Base-by-base conservation (phyloP, 2,888 invertebrate species). In the Tipula unca region DNA sequence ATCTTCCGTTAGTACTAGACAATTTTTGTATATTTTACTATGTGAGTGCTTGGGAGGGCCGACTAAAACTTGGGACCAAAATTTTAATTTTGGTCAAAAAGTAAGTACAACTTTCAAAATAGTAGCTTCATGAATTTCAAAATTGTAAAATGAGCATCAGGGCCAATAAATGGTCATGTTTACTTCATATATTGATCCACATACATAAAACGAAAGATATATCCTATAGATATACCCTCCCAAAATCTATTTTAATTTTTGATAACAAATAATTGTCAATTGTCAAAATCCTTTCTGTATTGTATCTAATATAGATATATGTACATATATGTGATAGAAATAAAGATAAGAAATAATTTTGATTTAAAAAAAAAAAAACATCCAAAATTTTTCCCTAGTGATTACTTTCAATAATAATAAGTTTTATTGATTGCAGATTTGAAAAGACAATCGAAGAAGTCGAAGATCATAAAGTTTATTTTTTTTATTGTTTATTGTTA, bases 401-500 rank as follows among this genome's bases (percentile, higher is more conserved):
- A 69, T 69, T 69, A 69, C 69, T 69, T 69, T 69, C 69, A 25
- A 69, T 69, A 69, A 69, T 25, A 69, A 69, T 69, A 69, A 69
- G 10, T 69, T 69, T 69, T 69, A 69, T 69, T 69, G 69, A 69
- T 69, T 69, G 25, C 10, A 69, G 69, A 20, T 69, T 69, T 25
- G 25, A 25, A 69, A 69, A 25, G 69, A 69, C 69, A 69, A 69
- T 69, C 69, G 69, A 13, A 69, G 69, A 69, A 25, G 25, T 69
- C 69, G 69, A 69, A 25, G 25, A 69, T 69, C 69, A 69, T 69
- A 69, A 69, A 69, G 25, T 69, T 25, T 69, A 69, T 69, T 69
- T 69, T 69, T 48, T 54, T 54, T 54, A 54, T 54, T 69, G 69
- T 69, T 69, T 69, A 69, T 69, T 69, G 69, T 69, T 69, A 69